Conservation (phyloP, 2,113 vertebrate species). For the Chitala chitala region DNA sequence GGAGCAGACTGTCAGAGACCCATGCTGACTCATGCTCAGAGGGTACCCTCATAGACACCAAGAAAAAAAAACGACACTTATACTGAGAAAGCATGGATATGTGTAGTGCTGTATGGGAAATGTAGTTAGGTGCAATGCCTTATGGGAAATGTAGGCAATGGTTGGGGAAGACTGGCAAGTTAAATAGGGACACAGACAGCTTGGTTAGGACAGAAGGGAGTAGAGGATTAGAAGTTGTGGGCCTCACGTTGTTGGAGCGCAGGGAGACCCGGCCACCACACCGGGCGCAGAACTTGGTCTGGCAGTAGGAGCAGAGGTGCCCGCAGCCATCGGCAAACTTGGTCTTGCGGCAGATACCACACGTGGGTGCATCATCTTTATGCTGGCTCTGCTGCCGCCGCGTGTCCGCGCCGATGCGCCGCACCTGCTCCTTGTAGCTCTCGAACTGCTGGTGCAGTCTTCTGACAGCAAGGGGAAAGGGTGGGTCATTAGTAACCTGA, state of each 20-base stretch:
- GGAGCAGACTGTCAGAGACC: not conserved
- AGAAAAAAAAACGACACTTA: no score
- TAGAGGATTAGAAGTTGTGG: not conserved
- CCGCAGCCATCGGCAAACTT: slow-evolving; percentile 97
- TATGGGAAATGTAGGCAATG: not conserved
- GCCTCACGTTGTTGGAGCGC: slow-evolving; percentile 93
- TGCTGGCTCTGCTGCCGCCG: slow-evolving; percentile 85
- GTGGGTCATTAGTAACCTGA: not conserved
- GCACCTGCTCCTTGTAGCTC: slow-evolving; percentile 97
- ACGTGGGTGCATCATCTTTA: slow-evolving; percentile 94
- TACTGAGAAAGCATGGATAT: no score
- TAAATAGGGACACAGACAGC: not conserved
- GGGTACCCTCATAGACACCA: not conserved
- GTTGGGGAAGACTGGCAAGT: not conserved
- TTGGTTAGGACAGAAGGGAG: not conserved
- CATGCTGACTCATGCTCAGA: no score
- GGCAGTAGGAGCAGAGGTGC: slow-evolving; percentile 95
- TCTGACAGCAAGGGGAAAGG: slow-evolving; percentile 55
- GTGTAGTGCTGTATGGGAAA: not conserved
- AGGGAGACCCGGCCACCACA: slow-evolving; percentile 94
- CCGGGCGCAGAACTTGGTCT: slow-evolving; percentile 95
- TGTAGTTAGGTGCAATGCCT: no score
- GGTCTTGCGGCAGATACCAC: slow-evolving; percentile 95
- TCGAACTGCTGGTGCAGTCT: slow-evolving; percentile 98
- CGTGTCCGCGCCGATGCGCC: slow-evolving; percentile 89